Base-by-base conservation (phyloP, 2,888 invertebrate genomes). In the Agonopterix alstromeriana region DNA sequence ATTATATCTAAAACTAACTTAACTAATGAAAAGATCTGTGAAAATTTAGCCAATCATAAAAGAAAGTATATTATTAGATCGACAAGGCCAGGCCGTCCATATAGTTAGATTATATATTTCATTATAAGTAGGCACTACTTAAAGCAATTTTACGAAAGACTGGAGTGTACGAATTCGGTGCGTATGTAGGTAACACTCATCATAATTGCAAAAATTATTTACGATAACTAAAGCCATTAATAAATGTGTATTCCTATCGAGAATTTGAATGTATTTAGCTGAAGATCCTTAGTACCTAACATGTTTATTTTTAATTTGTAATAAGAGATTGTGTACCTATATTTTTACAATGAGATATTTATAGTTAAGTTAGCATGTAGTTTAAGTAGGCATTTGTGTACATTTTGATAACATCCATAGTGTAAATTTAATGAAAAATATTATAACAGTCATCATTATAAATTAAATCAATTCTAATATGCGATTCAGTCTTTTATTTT, bases 261-360 rank as follows among this genome's bases (percentile, higher is more conserved):
- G 50, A 60, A 63, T 60, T 65, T 58, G 54, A 56, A 65, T 63
- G 51, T 65, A 10, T 45, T 57, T 64, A 67, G 60, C 63, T 66
- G 57, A 62, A 65, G 66, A 69, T 62, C 27, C 59, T 52, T 77
- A 74, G 65, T 70, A 72, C 60, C 63, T 73, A 69, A 55, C 63
- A 57, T 52, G 61, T 38, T 48, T 59, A 51, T 38, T 43, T 8
- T 53, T 67, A 67, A 57, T 57, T 58, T 61, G 53, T 60, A 72
- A 73, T 65, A 68, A 64, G 44, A 75, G 61, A 77, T 70, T 63
- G 56, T 77, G 79, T 82, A 80, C 71, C 73, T 82, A 78, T 84
- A 84, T 85, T 85, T 85, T 83, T 85, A 82, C 77, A 78, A 75
- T 77, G 77, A 81, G 70, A 78, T 84, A 80, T 77, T 73, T 75